phyloP scores from a whole-genome alignment of 2,113 vertebrate species.

The Recurvirostra avosetta region DNA sequence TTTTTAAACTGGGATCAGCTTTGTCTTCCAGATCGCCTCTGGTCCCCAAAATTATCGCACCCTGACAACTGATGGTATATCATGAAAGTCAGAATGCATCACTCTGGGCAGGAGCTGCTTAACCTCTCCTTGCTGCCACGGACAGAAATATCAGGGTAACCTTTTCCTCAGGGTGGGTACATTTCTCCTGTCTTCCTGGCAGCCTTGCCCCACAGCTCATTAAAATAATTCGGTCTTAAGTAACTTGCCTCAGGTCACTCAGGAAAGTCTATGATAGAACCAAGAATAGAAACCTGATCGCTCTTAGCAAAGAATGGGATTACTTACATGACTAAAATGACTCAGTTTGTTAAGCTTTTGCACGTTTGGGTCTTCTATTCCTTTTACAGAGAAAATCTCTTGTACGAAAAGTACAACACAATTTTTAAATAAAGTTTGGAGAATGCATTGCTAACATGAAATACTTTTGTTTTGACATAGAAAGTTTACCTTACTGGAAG shows the following conservation, averaged over 20 bases:
- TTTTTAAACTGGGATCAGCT: not conserved
- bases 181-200: not conserved
- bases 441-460: not conserved
- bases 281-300: slow-evolving; percentile 61
- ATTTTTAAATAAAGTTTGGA: slow-evolving; percentile 28
- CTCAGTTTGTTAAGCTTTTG: slow-evolving; percentile 19
- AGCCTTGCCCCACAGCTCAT: not conserved
- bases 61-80: not conserved
- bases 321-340: slow-evolving; percentile 52
- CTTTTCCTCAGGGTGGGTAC: not conserved
- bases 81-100: not conserved
- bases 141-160: not conserved
- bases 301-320: slow-evolving; percentile 60
- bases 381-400: not conserved
- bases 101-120: not conserved
- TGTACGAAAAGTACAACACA: not conserved
- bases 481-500: not conserved
- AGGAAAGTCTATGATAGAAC: slow-evolving; percentile 42
- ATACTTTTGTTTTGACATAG: not conserved
- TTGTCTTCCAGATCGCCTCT: not conserved
- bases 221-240: slow-evolving; percentile 59
- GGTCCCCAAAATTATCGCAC: not conserved
- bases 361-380: not conserved
- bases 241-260: slow-evolving; percentile 47
- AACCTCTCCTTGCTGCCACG: not conserved